Evolutionary conservation across 2,113 vertebrate species (phyloP).

Genomic region (Verasper variegatus): DNA sequence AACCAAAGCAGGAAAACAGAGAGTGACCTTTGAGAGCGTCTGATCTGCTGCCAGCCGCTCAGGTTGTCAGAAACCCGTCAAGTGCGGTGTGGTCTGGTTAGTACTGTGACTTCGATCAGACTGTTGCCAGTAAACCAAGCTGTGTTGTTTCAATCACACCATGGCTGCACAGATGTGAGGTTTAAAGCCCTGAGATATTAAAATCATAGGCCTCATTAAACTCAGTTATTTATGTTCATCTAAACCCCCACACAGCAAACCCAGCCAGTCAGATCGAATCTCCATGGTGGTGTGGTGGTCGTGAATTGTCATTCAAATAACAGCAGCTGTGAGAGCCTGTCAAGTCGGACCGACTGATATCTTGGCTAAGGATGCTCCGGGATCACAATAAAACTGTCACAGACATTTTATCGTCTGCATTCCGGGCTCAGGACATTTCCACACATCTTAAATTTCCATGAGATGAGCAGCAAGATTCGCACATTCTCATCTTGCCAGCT

Average conservation of each 20-base stretch:
- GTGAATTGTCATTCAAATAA: slow-evolving; percentile 74
- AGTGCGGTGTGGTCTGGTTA: neutral
- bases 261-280: slow-evolving; percentile 59
- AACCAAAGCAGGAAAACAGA: neutral
- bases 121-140: slow-evolving; percentile 50
- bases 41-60: slow-evolving; percentile 7
- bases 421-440: slow-evolving; percentile 58
- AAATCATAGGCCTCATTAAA: slow-evolving; percentile 76
- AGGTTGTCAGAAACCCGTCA: slow-evolving; percentile 6
- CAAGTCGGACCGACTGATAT: slow-evolving; percentile 57
- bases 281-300: slow-evolving; percentile 38
- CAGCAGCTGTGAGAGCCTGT: slow-evolving; percentile 75
- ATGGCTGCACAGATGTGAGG: slow-evolving; percentile 57
- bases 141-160: slow-evolving; percentile 48
- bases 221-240: slow-evolving; percentile 75
- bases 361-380: slow-evolving; percentile 57
- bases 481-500: slow-evolving; percentile 35
- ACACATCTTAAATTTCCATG: slow-evolving; percentile 70
- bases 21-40: neutral
- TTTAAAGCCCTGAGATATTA: slow-evolving; percentile 60
- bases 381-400: slow-evolving; percentile 79
- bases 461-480: slow-evolving; percentile 63
- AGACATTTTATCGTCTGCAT: slow-evolving; percentile 71
- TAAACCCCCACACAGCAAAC: slow-evolving; percentile 26
- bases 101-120: neutral